A percentile compares a stretch with the other conserved stretches of the same genome.
These are phyloP conservation scores for Callipepla squamata DNA, from an alignment of 2,113 vertebrate genomes.

Conservation along the genomic window DNA sequence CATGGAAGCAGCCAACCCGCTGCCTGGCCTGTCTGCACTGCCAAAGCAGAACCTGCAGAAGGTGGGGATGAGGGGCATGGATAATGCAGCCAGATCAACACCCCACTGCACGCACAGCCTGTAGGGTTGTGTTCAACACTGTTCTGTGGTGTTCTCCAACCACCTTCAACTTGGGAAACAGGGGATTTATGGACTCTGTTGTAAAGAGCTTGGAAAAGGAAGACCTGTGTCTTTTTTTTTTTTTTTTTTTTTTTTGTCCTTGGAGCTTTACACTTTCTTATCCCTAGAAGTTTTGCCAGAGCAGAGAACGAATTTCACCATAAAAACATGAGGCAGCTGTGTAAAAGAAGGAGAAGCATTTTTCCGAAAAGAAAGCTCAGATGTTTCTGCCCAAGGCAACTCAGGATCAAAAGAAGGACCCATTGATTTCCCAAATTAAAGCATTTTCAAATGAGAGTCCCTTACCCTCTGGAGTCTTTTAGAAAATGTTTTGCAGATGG, in stretches of 20 bases:
- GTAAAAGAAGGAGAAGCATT: slow-evolving; percentile 23
- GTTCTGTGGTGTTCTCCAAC: not conserved
- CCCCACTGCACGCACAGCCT: not conserved
- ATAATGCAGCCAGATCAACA: not conserved
- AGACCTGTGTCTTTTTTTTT: not conserved
- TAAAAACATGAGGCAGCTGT: slow-evolving; percentile 43
- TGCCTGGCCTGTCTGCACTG: not conserved
- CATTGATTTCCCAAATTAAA: slow-evolving; percentile 53
- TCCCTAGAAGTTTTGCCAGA: slow-evolving; percentile 33
- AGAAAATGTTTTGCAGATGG: slow-evolving; percentile 65
- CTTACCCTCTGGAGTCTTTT: slow-evolving; percentile 34
- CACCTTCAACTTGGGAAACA: not conserved
- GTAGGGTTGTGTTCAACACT: not conserved
- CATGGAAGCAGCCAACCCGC: not conserved
- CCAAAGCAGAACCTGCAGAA: not conserved
- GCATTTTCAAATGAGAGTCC: slow-evolving; percentile 41
- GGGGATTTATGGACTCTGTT: not conserved
- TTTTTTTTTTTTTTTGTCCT: not conserved
- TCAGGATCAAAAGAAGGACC: slow-evolving; percentile 60
- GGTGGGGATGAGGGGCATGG: accelerated
- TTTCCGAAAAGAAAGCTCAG: slow-evolving; percentile 44
- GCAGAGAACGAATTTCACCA: slow-evolving; percentile 6
- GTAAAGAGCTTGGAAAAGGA: slow-evolving; percentile 6
- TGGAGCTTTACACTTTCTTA: slow-evolving; percentile 43
- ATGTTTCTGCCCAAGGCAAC: slow-evolving; percentile 59